These are phyloP conservation scores for Nothura maculosa DNA, from an alignment of 2,797 vertebrate species.

Conservation along the genomic window DNA sequence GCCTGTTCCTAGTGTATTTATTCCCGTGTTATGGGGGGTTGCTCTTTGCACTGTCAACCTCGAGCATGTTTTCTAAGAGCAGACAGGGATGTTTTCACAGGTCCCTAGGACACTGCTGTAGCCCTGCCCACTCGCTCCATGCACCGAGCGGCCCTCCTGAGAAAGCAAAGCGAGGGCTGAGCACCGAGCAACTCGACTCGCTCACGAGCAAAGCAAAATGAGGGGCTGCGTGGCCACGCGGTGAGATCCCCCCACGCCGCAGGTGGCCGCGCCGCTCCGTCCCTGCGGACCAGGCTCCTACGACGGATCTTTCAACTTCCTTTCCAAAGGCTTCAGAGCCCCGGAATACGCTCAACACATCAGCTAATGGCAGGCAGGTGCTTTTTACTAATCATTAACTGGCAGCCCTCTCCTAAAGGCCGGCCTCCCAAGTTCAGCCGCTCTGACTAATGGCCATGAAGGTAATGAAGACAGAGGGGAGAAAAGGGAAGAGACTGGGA, in stretches of 20 bases:
- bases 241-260: background rate
- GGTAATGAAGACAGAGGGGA: slow-evolving; percentile 65
- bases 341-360: slow-evolving; percentile 28
- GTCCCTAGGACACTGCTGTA: background rate
- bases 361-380: slow-evolving; percentile 65
- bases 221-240: background rate
- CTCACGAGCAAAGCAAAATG: background rate
- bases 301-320: background rate
- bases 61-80: background rate
- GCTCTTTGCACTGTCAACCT: background rate
- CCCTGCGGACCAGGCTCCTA: background rate
- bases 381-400: slow-evolving; percentile 67
- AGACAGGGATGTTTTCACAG: background rate
- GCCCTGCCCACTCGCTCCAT: background rate
- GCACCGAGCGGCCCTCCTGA: background rate
- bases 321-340: slow-evolving; percentile 32
- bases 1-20: background rate
- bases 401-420: slow-evolving; percentile 63
- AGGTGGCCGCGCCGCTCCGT: background rate
- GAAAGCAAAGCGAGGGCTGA: background rate
- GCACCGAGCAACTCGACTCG: background rate
- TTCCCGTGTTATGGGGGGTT: background rate
- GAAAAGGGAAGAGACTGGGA: slow-evolving; percentile 50
- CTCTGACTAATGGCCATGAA: slow-evolving; percentile 41
- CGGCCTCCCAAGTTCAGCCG: slow-evolving; percentile 52